Conservation (phyloP, 2,113 vertebrate genomes). For the Ellobius talpinus region DNA sequence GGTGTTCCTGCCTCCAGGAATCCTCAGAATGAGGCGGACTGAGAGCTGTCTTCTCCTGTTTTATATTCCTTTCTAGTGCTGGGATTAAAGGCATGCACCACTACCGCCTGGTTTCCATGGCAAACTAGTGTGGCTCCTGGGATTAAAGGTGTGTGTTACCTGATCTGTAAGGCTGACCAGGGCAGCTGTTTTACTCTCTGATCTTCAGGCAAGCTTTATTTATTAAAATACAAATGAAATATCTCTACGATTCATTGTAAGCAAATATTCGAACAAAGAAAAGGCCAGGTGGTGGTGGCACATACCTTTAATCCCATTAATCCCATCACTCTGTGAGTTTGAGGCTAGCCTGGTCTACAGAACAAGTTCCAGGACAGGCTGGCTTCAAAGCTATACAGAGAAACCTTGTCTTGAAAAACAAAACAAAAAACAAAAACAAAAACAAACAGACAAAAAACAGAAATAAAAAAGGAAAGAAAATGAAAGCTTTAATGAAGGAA, state of each 20-base stretch:
- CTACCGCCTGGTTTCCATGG: no score
- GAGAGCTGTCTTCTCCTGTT: no score
- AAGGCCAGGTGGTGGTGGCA: neutral
- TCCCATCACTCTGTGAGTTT: neutral
- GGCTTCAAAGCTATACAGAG: neutral
- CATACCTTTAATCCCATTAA: neutral
- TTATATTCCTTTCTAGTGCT: no score
- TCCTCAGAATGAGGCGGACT: no score
- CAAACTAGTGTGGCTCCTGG: no score
- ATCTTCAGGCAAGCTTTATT: no score
- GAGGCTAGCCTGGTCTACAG: neutral
- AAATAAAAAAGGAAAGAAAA: neutral
- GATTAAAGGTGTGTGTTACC: no score
- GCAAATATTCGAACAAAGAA: conserved; percentile 15
- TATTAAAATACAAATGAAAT: no score
- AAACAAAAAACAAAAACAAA: neutral
- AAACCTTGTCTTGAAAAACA: neutral
- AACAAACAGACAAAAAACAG: neutral
- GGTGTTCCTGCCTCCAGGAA: no score
- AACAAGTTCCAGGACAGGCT: neutral
- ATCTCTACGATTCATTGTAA: neutral
- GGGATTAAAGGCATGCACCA: no score
- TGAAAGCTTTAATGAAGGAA: neutral
- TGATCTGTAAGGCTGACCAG: no score
- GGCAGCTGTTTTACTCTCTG: no score